Base-by-base conservation (phyloP, 2,797 vertebrate genomes). In the Tangara arthus region DNA sequence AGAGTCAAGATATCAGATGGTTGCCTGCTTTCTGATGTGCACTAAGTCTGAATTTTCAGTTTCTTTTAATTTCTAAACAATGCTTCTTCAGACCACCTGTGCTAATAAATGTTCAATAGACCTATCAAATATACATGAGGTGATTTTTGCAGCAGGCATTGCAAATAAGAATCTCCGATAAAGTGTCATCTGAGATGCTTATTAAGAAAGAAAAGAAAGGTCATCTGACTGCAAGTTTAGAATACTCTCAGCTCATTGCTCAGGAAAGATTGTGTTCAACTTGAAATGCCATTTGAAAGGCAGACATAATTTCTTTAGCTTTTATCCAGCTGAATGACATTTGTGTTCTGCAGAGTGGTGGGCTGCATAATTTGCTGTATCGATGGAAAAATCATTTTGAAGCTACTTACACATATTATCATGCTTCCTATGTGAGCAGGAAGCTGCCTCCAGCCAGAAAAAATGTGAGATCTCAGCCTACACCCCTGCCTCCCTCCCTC, bases 401-500 rank as follows among this genome's bases (percentile, higher is more conserved):
- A 69, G 14, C 7, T 42, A 28, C 3, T 57, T 59, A 37, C 10
- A 69, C 18, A 18, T 44, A 8, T 9, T 44, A 4, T 26, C 1
- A 0, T 41, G 16, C 6, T 22, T 78, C 65, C 16, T 69, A 5
- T 17, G 6, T 39, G 27, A 68, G 30, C 37, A 83, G 27, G 17
- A 85, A 64, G 15, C 6, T 52, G 70, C 12, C 8, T 2, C 66
- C 22, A 55, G 14, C 15, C 55, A 47, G 50, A 86, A 82, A 26
- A n/a, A 71, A 68, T 6, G 24, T 11, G 26, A 49, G 22, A 78
- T 41, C 4, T 1, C 34, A 84, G 13, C 5, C 22, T 42, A 30
- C 24, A 30, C 3, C 24, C 20, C 13, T 24, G n/a, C 24, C 24
- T 47, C 0, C 0, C 42, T 42, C 0, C 0, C 41, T 42, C 18